phyloP scores from a whole-genome alignment of 2,888 invertebrate species.

The Lithophane semibrunnea region DNA sequence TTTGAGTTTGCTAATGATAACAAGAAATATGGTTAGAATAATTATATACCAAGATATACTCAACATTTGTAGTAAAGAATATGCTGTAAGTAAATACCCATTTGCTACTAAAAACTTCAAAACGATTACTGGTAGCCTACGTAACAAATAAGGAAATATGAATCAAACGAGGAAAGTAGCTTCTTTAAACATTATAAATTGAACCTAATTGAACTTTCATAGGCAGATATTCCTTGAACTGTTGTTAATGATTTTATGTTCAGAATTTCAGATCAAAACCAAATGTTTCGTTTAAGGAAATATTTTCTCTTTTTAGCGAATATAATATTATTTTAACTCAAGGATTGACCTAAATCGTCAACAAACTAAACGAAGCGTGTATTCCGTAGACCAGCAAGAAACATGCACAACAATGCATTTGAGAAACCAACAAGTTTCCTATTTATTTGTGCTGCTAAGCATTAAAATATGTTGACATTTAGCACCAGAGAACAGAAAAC shows the following conservation, averaged over 20 bases:
- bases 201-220: not conserved
- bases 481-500: slow-evolving; percentile 41
- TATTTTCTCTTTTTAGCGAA: not conserved
- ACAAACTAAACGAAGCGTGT: not conserved
- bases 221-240: slow-evolving; percentile 2
- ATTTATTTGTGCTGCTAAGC: slow-evolving; percentile 16
- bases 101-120: not conserved
- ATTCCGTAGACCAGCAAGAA: not conserved
- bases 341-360: not conserved
- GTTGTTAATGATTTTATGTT: not conserved
- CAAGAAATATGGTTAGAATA: slow-evolving; percentile 14
- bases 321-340: not conserved
- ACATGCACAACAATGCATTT: slow-evolving; percentile 16
- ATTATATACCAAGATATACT: not conserved
- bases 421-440: slow-evolving; percentile 27
- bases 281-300: not conserved
- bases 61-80: not conserved
- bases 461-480: slow-evolving; percentile 61
- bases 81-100: not conserved
- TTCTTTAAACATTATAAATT: not conserved
- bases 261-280: not conserved
- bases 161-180: slow-evolving; percentile 11
- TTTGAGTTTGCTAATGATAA: slow-evolving; percentile 25
- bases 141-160: not conserved
- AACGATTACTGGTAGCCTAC: not conserved